phyloP scores from a whole-genome alignment of 2,888 invertebrate species.

The Phaedon cochleariae region DNA sequence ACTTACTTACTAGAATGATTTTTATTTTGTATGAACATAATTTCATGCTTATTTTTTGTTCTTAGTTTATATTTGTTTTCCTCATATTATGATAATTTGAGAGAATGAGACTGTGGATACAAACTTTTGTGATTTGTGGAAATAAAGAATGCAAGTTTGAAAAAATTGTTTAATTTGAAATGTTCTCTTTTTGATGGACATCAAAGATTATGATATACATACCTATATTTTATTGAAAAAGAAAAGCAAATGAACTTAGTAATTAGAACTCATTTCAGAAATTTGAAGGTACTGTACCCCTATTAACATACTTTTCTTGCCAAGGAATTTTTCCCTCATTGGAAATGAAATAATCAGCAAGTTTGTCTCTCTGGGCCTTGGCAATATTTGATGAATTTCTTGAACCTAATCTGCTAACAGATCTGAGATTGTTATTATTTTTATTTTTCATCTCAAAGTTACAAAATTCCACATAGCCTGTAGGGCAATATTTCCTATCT shows the following conservation, averaged over 20 bases:
- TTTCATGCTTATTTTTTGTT: neutral
- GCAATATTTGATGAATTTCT: neutral
- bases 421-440: neutral
- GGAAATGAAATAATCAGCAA: constrained; percentile 3
- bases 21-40: neutral
- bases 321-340: constrained; percentile 6
- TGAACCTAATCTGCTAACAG: neutral
- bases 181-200: too few species aligned
- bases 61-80: neutral
- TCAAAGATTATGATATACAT: neutral
- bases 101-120: too few species aligned
- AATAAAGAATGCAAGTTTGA: too few species aligned
- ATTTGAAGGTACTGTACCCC: neutral
- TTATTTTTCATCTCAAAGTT: neutral
- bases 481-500: constrained; percentile 10
- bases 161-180: too few species aligned
- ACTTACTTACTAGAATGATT: too few species aligned
- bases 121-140: too few species aligned
- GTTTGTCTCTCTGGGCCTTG: neutral
- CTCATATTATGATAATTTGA: too few species aligned
- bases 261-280: neutral
- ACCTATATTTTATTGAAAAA: neutral
- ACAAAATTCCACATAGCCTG: neutral
- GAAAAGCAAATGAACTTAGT: neutral
- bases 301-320: constrained; percentile 2